These are phyloP conservation scores for Drosophila putrida DNA, from an alignment of 2,888 invertebrate species.

Conservation along the genomic window DNA sequence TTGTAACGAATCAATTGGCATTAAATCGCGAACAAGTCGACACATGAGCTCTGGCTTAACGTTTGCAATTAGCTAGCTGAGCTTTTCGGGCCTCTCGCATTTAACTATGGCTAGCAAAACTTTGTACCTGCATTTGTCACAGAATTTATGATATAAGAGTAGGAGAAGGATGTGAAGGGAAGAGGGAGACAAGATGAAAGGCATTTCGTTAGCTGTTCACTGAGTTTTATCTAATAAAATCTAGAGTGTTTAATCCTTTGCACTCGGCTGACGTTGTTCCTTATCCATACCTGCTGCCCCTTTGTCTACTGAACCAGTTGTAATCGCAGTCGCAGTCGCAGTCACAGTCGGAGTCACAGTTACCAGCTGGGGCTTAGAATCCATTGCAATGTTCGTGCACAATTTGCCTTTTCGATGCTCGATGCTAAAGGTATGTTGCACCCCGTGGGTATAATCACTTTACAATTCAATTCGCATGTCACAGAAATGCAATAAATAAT, in stretches of 20 bases:
- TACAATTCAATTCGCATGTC: background rate
- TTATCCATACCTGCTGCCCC: constrained; percentile 35
- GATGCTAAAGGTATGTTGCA: background rate
- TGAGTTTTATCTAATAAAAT: constrained; percentile 78
- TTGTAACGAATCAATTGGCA: constrained; percentile 70
- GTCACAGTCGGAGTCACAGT: constrained; percentile 27
- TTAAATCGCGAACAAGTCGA: constrained; percentile 47
- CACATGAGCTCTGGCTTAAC: constrained; percentile 42
- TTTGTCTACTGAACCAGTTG: constrained; percentile 25
- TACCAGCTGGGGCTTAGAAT: constrained; percentile 45
- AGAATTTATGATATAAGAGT: constrained; percentile 69
- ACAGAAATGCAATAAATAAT: background rate
- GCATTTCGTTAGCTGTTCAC: constrained; percentile 66
- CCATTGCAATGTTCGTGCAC: constrained; percentile 37
- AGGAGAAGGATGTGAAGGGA: background rate
- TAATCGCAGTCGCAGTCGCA: constrained; percentile 14
- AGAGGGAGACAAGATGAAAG: constrained; percentile 26
- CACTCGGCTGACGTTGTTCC: constrained; percentile 65
- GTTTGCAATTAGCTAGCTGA: constrained; percentile 47
- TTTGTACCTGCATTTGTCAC: constrained; percentile 80
- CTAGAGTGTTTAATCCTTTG: constrained; percentile 79
- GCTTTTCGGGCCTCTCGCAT: constrained; percentile 28
- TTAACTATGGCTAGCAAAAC: constrained; percentile 57
- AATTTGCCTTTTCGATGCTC: constrained; percentile 29
- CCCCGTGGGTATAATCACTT: background rate